phyloP scores from a whole-genome alignment of 1,140 invertebrate species.

The Notospermus geniculatus region DNA sequence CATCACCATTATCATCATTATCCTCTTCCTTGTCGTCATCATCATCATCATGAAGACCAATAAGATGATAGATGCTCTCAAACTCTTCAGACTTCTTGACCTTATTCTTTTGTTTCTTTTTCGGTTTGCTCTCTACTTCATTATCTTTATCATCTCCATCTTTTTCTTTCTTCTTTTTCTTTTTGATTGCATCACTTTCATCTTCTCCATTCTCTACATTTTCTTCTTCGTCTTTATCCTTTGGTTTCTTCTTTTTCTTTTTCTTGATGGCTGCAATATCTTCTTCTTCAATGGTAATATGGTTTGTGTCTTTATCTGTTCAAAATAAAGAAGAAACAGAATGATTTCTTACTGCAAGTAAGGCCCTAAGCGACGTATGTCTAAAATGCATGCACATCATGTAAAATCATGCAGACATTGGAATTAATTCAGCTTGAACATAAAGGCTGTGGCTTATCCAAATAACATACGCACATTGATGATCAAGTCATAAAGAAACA shows the following conservation, averaged over 20 bases:
- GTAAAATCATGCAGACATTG: too few species aligned
- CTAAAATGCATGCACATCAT: too few species aligned
- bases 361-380: too few species aligned
- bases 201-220: conserved; percentile 4
- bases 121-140: conserved; percentile 3
- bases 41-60: too few species aligned
- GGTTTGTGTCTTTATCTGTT: conserved; percentile 7
- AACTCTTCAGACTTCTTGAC: background rate
- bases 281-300: conserved; percentile 9
- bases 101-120: background rate
- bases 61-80: background rate
- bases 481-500: too few species aligned
- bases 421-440: too few species aligned
- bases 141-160: background rate
- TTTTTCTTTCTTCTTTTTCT: background rate
- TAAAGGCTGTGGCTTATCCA: too few species aligned
- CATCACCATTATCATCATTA: conserved; percentile 6
- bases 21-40: too few species aligned
- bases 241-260: background rate
- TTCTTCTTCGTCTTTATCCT: background rate
- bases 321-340: background rate
- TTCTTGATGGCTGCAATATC: background rate
- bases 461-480: too few species aligned
- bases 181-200: background rate
- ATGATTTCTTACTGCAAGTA: background rate